Base-by-base conservation (phyloP, 2,797 vertebrate species). In the Sebastes matsubarae region DNA sequence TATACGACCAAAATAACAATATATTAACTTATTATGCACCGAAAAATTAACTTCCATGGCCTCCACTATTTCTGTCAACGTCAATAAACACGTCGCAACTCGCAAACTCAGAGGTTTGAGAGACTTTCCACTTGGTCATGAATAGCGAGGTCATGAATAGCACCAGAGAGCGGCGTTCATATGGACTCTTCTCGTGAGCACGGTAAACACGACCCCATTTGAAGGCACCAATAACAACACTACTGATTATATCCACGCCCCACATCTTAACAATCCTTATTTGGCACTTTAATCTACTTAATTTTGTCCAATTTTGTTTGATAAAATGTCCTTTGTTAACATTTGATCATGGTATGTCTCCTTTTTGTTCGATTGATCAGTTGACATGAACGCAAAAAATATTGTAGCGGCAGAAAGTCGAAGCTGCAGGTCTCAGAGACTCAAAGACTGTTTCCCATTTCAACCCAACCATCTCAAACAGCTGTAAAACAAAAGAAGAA, bases 1-100 rank as follows among this genome's bases (percentile, higher is more conserved):
- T 16, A 16, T 16, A 42, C 38, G 14, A 42, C 14, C 13, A 42
- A 16, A 42, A 0, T 42, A 42, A 42, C 0, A 42, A 42, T 42
- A 42, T 42, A 42, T 42, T 42, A 42, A 38, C 2, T 38, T 38
- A 38, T 38, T 38, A 38, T 38, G 36, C 36, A 38, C 36, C 0
- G 5, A 38, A 38, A 38, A 14, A 38, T 38, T 0, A 38, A 0
- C 36, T 38, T 38, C 36, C 13, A 38, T 14, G 36, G 12, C 36
- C 13, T 38, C 36, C 36, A 38, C 36, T 38, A 38, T 38, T 38
- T 38, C 36, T 38, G 36, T 0, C 36, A 38, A 38, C 0, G 2
- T 38, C 36, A 38, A 38, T 0, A 38, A 38, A 38, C 36, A 14
- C 5, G 36, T 38, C 12, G 0, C 36, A 38, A 38, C 36, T 38